phyloP scores from a whole-genome alignment of 2,797 vertebrate genomes.

The Zonotrichia albicollis region DNA sequence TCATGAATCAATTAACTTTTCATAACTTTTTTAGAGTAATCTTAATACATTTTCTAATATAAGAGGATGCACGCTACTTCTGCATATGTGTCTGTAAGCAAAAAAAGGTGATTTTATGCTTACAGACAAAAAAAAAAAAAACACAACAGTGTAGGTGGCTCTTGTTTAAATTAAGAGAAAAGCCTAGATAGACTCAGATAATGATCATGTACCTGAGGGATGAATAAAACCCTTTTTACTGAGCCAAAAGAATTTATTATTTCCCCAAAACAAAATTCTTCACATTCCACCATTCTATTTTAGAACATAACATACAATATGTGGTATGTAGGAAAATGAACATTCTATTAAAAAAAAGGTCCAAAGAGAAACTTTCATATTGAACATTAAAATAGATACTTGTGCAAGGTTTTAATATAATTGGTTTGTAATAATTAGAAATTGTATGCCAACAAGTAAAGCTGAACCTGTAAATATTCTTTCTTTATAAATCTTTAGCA shows the following conservation, averaged over 20 bases:
- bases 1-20: background rate
- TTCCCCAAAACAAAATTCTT: constrained; percentile 55
- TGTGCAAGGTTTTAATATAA: background rate
- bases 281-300: constrained; percentile 30
- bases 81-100: background rate
- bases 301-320: background rate
- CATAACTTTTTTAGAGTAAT: background rate
- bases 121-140: too few relatives aligned
- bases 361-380: background rate
- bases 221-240: constrained; percentile 39
- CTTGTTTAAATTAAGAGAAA: constrained; percentile 49
- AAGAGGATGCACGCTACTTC: background rate
- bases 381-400: background rate
- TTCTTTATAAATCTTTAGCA: background rate
- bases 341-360: background rate
- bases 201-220: constrained; percentile 38
- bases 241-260: constrained; percentile 61
- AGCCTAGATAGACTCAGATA: constrained; percentile 14
- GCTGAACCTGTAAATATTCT: background rate
- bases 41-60: background rate
- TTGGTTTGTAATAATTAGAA: background rate
- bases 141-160: background rate
- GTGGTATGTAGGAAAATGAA: constrained; percentile 27
- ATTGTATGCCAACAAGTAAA: background rate
- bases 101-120: background rate